Base-by-base conservation (phyloP, 2,797 vertebrate species). In the Botia kubotai region DNA sequence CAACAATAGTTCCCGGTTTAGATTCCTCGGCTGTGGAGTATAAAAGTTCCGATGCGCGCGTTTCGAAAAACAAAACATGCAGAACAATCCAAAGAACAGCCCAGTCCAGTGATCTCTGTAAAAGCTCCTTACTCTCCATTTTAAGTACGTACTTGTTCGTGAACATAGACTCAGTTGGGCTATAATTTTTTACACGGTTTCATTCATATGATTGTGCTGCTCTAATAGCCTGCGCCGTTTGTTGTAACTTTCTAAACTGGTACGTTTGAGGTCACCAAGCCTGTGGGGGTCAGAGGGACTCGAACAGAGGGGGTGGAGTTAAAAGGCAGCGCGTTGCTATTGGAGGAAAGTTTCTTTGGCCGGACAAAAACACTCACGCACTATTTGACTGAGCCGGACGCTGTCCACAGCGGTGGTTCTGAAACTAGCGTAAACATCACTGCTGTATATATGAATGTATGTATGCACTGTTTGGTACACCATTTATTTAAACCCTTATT, bases 1-100 rank as follows among this genome's bases (percentile, higher is more conserved):
- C 95, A 75, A 96, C 94, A 84, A 93, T 82, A 1, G 94, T 93
- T 83, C 94, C 95, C n/a, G 90, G 92, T 88, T 95, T 93, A 8
- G 94, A 92, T 85, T 96, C 94, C 87, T 96, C 95, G 82, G 92
- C 70, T 72, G 95, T 89, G 12, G 95, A 94, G 89, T 95, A 96
- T 65, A 83, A 92, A 77, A 93, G 88, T 89, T 95, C 95, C 83
- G 91, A 92, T 26, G 91, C 90, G 80, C 87, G 90, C 88, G 90
- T 86, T 84, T 87, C 88, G n/a, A 68, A 66, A 90, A 86, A 93
- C 86, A 87, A 87, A 82, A 86, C 92, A 58, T 83, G 91, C 86
- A 95, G 84, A 66, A 62, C 58, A 87, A 94, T 88, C 90, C 90
- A 93, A 85, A 93, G 84, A 90, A 93, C 90, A 91, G 93, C 91